Conservation (phyloP, 2,113 vertebrate species). For the Petromus typicus region DNA sequence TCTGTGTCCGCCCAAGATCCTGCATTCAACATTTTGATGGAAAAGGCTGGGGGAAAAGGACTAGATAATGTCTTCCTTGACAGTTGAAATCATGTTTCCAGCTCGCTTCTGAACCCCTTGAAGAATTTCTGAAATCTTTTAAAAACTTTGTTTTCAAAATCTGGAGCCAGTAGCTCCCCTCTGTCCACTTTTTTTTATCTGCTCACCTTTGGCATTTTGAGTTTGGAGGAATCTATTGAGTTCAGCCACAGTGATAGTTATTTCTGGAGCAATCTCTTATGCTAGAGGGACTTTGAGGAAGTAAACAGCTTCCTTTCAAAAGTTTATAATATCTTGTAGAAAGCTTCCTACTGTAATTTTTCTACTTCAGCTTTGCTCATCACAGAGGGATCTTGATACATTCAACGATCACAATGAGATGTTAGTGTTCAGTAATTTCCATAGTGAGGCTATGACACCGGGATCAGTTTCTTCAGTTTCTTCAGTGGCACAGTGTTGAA, state of each 20-base stretch:
- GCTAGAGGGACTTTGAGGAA: neutral
- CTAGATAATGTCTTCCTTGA: neutral
- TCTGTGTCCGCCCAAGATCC: neutral
- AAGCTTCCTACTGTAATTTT: neutral
- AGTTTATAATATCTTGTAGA: neutral
- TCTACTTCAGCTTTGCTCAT: neutral
- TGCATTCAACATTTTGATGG: slow-evolving; percentile 11
- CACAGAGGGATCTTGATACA: neutral
- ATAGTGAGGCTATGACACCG: neutral
- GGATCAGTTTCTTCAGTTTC: neutral
- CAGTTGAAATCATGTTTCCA: neutral
- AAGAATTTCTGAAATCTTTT: slow-evolving; percentile 40
- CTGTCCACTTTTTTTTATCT: slow-evolving; percentile 3
- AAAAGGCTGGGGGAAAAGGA: neutral
- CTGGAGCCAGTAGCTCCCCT: neutral
- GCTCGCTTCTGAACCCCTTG: neutral
- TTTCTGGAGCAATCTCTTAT: neutral
- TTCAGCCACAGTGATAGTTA: neutral
- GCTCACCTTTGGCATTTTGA: neutral
- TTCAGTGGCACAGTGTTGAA: neutral
- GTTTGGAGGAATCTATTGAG: neutral
- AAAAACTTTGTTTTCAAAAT: neutral
- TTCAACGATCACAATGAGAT: neutral
- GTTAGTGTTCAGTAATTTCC: neutral
- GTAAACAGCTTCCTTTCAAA: neutral